Base-by-base conservation (phyloP, 1,140 invertebrate species). In the Drosophila pectinifera region DNA sequence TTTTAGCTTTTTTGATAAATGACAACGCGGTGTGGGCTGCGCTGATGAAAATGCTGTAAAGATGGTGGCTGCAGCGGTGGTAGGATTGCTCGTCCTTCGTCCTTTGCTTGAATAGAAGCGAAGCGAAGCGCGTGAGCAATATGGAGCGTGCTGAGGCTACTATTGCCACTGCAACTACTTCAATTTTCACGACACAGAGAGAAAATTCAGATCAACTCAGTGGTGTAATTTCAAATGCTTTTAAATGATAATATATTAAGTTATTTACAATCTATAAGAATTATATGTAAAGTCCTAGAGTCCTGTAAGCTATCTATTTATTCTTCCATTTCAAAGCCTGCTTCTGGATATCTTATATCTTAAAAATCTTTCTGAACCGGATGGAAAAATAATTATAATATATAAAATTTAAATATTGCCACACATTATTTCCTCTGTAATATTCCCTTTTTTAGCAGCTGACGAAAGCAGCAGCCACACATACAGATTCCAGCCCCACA, bases 1-100 rank as follows among this genome's bases (percentile, higher is more conserved):
- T 84, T 88, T 88, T 88, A 88, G 84, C 80, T 88, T 89, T 88
- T 88, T 89, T 88, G 84, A 88, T 88, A 88, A 88, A 88, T 88
- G 84, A 88, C 84, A 89, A 86, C 84, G 84, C 84, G 84, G 85
- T 70, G 64, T 70, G 68, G 18, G 41, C 39, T 72, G 80, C 80
- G 73, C 84, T 89, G 84, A 89, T 89, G 84, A 89, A 89, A 89
- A 84, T 88, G 76, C 65, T 63, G 70, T 51, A 61, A 59, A 43
- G 67, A 18, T n/a, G 31, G 2, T 20, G 22, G 34, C 20, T 10
- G 7, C 31, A 39, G 5, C 14, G 20, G 26, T 4, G 34, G 24
- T 16, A 16, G 24, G 55, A 16, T 7, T 18, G 20, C 59, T 64
- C 62, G 64, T 70, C 64, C 67, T 70, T 70, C 68, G 68, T 70